These are phyloP conservation scores for Globicephala melas DNA, from an alignment of 2,113 vertebrate genomes.

Conservation along the genomic window DNA sequence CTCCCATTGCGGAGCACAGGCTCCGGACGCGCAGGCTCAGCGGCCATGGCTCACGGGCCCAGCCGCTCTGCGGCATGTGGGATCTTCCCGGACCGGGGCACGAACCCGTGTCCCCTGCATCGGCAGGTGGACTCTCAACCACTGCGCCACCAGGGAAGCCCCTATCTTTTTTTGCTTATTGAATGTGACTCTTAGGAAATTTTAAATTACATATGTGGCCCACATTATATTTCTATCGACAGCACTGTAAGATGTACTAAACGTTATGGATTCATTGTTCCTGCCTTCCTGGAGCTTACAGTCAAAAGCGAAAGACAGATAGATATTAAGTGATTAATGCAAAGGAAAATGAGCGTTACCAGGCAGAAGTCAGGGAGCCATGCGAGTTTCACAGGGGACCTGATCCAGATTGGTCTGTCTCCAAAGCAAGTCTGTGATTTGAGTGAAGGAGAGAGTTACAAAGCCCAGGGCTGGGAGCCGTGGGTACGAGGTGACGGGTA, in stretches of 20 bases:
- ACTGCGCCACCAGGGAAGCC: no score
- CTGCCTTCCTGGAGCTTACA: not conserved
- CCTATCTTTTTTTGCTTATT: not conserved
- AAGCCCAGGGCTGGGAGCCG: not conserved
- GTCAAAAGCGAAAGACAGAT: not conserved
- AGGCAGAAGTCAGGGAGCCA: not conserved
- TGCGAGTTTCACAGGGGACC: not conserved
- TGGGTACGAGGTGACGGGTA: rapidly evolving
- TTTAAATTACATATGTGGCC: not conserved
- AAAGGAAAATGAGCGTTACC: not conserved
- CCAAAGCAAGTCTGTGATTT: not conserved
- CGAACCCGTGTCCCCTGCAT: no score
- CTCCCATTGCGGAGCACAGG: no score
- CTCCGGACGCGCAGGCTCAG: no score
- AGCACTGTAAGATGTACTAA: rapidly evolving
- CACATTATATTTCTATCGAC: not conserved
- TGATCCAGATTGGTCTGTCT: not conserved
- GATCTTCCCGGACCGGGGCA: no score
- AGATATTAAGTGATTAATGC: not conserved
- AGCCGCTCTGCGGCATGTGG: no score
- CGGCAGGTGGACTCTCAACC: no score
- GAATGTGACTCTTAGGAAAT: not conserved
- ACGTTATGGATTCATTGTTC: rapidly evolving
- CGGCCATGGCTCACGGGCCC: no score
- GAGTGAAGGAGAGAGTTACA: not conserved